phyloP scores from a whole-genome alignment of 2,797 vertebrate species.

The Phaenicophaeus curvirostris region DNA sequence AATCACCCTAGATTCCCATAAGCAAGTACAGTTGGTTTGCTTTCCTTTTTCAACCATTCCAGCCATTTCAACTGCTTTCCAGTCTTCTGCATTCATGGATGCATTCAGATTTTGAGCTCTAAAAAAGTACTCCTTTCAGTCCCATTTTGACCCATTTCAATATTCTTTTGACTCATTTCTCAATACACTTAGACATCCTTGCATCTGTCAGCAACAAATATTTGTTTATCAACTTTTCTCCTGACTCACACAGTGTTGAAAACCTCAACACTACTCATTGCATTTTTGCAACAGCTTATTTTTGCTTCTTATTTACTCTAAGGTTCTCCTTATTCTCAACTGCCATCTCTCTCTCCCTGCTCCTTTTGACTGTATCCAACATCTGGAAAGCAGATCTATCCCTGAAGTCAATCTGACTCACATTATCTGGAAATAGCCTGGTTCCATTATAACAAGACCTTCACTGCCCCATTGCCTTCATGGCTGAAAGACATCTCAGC shows the following conservation, averaged over 20 bases:
- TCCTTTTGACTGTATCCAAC: conserved; percentile 49
- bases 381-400: conserved; percentile 70
- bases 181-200: not conserved
- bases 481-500: conserved; percentile 60
- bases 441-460: conserved; percentile 70
- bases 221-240: not conserved
- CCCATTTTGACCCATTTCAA: not conserved
- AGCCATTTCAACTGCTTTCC: not conserved
- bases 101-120: not conserved
- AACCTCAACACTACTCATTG: not conserved
- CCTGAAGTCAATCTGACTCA: conserved; percentile 63
- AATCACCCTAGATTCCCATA: not conserved
- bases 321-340: not conserved
- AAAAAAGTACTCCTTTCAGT: not conserved
- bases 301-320: not conserved
- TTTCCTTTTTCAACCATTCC: not conserved
- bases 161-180: not conserved
- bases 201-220: not conserved
- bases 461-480: conserved; percentile 59
- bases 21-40: not conserved
- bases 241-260: not conserved
- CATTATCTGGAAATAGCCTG: conserved; percentile 70
- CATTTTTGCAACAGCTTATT: not conserved
- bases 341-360: conserved; percentile 29
- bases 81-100: not conserved